A percentile compares a stretch with the other conserved stretches of the same genome.
Conservation (phyloP, 2,113 vertebrate species). For the Anseranas semipalmata region DNA sequence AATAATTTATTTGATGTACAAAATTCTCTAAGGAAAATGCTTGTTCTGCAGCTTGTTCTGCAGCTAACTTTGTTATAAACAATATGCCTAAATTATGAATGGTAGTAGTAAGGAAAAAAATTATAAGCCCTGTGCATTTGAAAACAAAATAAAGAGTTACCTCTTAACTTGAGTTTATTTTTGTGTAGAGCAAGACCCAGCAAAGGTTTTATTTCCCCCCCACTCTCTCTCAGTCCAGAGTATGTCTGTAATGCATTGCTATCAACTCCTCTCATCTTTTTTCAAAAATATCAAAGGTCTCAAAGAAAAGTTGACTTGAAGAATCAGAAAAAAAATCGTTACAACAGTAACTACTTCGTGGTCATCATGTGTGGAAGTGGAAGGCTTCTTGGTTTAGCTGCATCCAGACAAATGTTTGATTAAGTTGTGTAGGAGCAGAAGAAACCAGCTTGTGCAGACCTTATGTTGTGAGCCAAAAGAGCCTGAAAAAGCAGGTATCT, state of each 20-base stretch:
- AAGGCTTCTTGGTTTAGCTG: not conserved
- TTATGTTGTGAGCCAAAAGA: not conserved
- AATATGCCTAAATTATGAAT: not conserved
- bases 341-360: not conserved
- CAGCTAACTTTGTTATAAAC: not conserved
- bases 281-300: not conserved
- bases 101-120: not conserved
- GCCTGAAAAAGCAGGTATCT: not conserved
- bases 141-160: not conserved
- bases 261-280: not conserved
- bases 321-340: not conserved
- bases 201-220: not conserved
- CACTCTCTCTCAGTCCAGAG: not conserved
- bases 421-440: not conserved
- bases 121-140: not conserved
- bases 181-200: not conserved
- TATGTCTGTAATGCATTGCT: not conserved
- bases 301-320: not conserved
- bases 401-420: not conserved
- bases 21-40: not conserved
- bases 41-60: not conserved
- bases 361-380: not conserved
- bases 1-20: not conserved
- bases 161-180: not conserved
- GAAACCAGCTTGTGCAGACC: fast-evolving